Conservation (phyloP, 2,797 vertebrate genomes). For the Octomys mimax region DNA sequence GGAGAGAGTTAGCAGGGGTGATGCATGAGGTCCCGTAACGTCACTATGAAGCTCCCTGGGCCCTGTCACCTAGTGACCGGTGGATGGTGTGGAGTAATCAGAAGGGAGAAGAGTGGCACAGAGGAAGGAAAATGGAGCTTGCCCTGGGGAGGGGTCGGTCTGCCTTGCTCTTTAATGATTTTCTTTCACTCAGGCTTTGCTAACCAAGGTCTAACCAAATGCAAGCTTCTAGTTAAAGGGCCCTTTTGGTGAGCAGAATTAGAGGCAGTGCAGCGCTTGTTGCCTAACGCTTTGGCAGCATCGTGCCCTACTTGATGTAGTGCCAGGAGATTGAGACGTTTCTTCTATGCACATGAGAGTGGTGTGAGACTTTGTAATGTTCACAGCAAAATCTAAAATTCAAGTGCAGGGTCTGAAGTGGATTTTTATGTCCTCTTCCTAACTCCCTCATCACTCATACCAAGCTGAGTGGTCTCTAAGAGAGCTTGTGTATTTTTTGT, state of each 20-base stretch:
- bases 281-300: neutral
- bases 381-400: constrained; percentile 70
- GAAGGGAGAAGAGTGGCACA: no score
- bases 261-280: neutral
- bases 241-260: neutral
- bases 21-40: neutral
- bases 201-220: constrained; percentile 22
- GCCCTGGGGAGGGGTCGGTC: neutral
- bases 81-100: no score
- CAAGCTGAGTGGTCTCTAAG: constrained; percentile 70
- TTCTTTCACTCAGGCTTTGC: neutral
- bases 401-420: constrained; percentile 52
- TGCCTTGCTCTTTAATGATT: constrained; percentile 6
- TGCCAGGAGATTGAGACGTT: constrained; percentile 46
- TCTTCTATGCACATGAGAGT: constrained; percentile 46
- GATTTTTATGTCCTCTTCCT: constrained; percentile 64
- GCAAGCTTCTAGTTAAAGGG: neutral
- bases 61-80: neutral
- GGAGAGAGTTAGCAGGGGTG: neutral
- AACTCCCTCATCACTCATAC: constrained; percentile 60
- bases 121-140: neutral
- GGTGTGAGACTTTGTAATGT: constrained; percentile 37
- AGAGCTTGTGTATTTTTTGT: constrained; percentile 55
- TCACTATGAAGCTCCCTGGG: neutral
- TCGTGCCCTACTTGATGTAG: neutral